Conservation (phyloP, 2,113 vertebrate species). For the Eulemur rufifrons region DNA sequence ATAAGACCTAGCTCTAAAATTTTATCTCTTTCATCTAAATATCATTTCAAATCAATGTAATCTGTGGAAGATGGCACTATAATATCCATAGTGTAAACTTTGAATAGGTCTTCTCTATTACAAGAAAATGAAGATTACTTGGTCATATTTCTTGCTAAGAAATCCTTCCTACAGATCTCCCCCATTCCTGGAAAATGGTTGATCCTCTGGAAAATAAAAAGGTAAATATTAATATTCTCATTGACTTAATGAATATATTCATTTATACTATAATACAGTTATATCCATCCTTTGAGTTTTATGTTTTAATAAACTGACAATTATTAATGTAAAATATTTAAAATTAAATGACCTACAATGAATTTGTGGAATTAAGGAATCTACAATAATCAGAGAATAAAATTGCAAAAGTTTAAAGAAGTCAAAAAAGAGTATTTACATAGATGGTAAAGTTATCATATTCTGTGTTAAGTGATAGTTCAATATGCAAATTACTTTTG, state of each 20-base stretch:
- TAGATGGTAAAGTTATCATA: neutral
- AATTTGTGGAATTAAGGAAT: neutral
- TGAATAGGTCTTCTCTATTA: constrained; percentile 57
- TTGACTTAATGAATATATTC: neutral
- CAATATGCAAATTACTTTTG: neutral
- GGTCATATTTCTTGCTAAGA: constrained; percentile 98
- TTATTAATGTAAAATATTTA: constrained; percentile 20
- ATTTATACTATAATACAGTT: constrained; percentile 1
- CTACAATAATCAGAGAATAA: constrained; percentile 4
- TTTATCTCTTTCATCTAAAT: neutral
- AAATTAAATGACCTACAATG: neutral
- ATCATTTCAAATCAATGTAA: constrained; percentile 35
- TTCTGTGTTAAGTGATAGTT: neutral
- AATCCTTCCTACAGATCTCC: constrained; percentile 99
- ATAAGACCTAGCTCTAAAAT: neutral
- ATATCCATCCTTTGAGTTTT: neutral
- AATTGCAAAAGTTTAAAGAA: constrained; percentile 1
- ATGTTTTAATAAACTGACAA: neutral
- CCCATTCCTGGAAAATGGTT: constrained; percentile 99
- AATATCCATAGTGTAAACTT: constrained; percentile 25
- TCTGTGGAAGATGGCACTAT: neutral
- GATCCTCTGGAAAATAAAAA: constrained; percentile 92
- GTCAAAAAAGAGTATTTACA: neutral
- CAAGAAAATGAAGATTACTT: constrained; percentile 90
- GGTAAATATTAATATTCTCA: constrained; percentile 81